Evolutionary conservation across 1,140 invertebrate genomes (phyloP).

Genomic region (Agrypnia vestita): DNA sequence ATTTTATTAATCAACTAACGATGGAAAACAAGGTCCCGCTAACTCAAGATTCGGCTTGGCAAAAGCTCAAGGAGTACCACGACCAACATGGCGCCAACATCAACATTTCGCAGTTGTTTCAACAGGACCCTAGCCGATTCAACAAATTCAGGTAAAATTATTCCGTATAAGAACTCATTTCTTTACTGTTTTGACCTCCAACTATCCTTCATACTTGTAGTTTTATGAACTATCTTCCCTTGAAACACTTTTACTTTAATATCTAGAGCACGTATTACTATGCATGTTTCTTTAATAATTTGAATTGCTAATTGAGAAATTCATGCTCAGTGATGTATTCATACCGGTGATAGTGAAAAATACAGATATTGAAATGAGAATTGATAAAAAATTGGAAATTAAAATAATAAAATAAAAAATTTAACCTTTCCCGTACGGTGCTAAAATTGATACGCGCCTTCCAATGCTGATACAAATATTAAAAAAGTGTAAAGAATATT

Average conservation of each 20-base stretch:
- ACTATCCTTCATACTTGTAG: conserved; percentile 44
- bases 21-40: conserved; percentile 73
- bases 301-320: conserved; percentile 1
- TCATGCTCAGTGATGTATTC: too few species aligned
- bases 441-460: too few species aligned
- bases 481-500: too few species aligned
- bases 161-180: conserved; percentile 52
- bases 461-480: too few species aligned
- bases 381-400: too few species aligned
- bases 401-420: too few species aligned
- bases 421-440: too few species aligned
- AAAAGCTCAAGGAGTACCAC: conserved; percentile 83
- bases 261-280: conserved; percentile 23
- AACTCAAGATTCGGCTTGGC: conserved; percentile 79
- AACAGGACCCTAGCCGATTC: conserved; percentile 84
- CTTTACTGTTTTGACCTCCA: conserved; percentile 56
- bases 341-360: too few species aligned
- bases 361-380: too few species aligned
- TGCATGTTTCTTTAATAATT: background rate
- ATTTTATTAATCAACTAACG: conserved; percentile 47
- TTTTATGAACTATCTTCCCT: conserved; percentile 3
- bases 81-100: conserved; percentile 79
- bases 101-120: conserved; percentile 85
- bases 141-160: conserved; percentile 83
- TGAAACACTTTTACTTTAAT: conserved; percentile 46